A percentile compares a stretch with the other conserved stretches of the same genome.
phyloP scores from a whole-genome alignment of 2,888 invertebrate genomes.

The Eupithecia exiguata region DNA sequence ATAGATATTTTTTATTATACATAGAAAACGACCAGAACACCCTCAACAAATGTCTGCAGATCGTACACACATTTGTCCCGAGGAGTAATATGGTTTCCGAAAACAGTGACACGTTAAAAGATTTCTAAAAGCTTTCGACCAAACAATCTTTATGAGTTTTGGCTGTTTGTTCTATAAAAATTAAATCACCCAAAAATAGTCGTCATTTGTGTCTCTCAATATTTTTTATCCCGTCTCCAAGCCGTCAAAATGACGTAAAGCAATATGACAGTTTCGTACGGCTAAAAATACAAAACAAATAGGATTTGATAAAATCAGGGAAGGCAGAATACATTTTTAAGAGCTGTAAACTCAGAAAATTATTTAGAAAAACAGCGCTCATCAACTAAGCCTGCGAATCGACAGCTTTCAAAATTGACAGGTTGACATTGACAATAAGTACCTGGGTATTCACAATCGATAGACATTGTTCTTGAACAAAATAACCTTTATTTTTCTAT shows the following conservation, averaged over 20 bases:
- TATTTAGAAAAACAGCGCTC: background rate
- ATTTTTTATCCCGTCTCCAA: background rate
- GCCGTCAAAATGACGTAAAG: background rate
- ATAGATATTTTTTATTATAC: no score
- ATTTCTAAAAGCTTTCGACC: background rate
- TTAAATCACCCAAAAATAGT: background rate
- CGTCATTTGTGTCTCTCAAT: background rate
- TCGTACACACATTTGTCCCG: no score
- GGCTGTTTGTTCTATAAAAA: background rate
- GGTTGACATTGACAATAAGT: conserved; percentile 3
- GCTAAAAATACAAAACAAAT: background rate
- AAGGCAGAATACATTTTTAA: background rate
- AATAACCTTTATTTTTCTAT: background rate
- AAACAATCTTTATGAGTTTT: background rate
- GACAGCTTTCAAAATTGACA: background rate
- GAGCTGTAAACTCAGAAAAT: background rate
- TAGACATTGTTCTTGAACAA: background rate
- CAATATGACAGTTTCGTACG: background rate
- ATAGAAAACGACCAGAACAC: no score
- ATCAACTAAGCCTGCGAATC: background rate
- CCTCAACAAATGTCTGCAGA: no score
- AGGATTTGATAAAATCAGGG: background rate
- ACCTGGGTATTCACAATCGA: background rate
- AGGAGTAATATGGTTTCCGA: no score
- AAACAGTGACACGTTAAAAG: background rate